phyloP scores from a whole-genome alignment of 2,797 vertebrate species.

The Galaxias olidus region DNA sequence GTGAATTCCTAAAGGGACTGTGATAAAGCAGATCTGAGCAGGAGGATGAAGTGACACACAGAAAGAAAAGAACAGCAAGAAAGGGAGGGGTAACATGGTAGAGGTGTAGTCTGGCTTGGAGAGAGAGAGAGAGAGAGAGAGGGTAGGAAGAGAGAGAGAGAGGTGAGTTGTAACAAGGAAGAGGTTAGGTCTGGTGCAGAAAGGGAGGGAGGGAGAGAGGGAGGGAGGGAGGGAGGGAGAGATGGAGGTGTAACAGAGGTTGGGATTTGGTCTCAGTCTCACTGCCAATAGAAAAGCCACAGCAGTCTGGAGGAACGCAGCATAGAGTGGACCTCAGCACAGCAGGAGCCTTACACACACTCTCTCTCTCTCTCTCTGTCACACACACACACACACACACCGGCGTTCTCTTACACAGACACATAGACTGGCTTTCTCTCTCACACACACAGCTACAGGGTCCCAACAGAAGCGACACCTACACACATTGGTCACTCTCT shows the following conservation, averaged over 20 bases:
- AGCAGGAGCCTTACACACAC: slow-evolving; percentile 6
- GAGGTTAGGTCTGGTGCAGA: too few relatives aligned
- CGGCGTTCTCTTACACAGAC: not conserved
- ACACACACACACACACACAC: not conserved
- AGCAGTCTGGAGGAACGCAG: slow-evolving; percentile 69
- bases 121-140: slow-evolving; percentile 9
- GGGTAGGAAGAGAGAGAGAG: slow-evolving; percentile 24
- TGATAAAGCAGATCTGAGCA: too few relatives aligned
- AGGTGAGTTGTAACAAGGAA: too few relatives aligned
- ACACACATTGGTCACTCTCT: too few relatives aligned
- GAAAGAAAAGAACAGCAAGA: too few relatives aligned
- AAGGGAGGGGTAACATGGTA: too few relatives aligned
- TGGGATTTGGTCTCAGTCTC: slow-evolving; percentile 59
- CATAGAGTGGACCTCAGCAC: not conserved
- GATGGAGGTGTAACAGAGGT: slow-evolving; percentile 35
- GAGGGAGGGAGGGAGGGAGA: slow-evolving; percentile 23
- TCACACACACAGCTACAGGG: too few relatives aligned
- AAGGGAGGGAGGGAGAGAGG: slow-evolving; percentile 5
- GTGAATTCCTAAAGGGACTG: too few relatives aligned
- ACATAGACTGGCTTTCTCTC: not conserved
- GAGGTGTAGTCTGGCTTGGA: not conserved
- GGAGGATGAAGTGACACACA: too few relatives aligned
- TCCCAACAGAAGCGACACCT: too few relatives aligned
- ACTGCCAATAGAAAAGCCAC: slow-evolving; percentile 72
- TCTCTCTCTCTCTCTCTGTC: not conserved